Base-by-base conservation (phyloP, 2,797 vertebrate genomes). In the Allobates femoralis region DNA sequence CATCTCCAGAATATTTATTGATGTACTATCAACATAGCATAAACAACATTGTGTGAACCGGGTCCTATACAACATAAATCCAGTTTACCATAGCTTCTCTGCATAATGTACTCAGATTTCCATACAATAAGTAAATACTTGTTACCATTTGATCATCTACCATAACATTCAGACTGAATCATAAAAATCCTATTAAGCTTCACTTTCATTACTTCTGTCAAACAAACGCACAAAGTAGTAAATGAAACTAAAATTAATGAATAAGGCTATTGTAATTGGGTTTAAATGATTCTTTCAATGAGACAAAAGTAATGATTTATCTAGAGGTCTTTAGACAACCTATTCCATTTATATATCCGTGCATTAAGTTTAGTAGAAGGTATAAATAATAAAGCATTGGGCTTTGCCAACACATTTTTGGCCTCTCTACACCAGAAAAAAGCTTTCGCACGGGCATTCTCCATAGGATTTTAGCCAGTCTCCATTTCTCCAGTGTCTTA, bases 181-280 rank as follows among this genome's bases (percentile, higher is more conserved):
- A 83, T 83, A 50, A 78, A 83, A 87, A 78, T 66, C 18, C 79
- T 69, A 87, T 83, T 87, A 87, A 32, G 26, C 21, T 83, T 11
- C 0, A 56, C 51, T 83, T 77, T 77, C 16, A 53, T 37, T 37
- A n/a, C 34, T 79, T 79, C 51, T 71, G 79, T 50, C 28, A 73
- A 78, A 64, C 26, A 83, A 23, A 60, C 15, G 58, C 26, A 41
- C 37, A 34, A 53, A 86, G n/a, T 21, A 86, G 58, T 75, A 76
- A 83, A 83, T 77, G 79, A 87, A 83, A 77, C 34, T 32, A 73
- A 87, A 83, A 77, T 26, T 32, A 62, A 73, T 46, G 74, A 34
- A 46, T 53, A 87, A 76, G 82, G 60, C 71, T 78, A 83, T 75
- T 79, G 34, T 60, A 73, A 83, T 86, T 58, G 75, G 69, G 21